Base-by-base conservation (phyloP, 2,797 vertebrate species). In the Remorina albescens region DNA sequence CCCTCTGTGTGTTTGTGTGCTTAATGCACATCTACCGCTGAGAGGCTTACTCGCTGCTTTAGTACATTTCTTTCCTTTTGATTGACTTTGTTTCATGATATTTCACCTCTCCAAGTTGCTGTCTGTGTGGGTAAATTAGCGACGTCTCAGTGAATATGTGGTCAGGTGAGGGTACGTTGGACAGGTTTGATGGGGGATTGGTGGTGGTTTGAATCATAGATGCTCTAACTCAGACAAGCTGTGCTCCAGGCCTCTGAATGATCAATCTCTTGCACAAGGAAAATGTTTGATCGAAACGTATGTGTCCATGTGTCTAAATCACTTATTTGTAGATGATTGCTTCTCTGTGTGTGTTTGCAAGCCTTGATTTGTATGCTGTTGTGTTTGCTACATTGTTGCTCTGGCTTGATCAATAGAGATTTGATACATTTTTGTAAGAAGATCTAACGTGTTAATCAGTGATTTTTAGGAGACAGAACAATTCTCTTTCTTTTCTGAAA, bases 191-290 rank as follows among this genome's bases (percentile, higher is more conserved):
- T 28, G 5, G 51, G 41, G 66, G 57, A 74, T 41, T 72, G 30
- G 55, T 74, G 64, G 78, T 80, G 83, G 77, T 90, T 88, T 91
- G 88, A 90, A 86, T 90, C 90, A 81, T 86, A 91, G 89, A 92
- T 92, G 74, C 66, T 89, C 60, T 67, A 74, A 78, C 62, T 88
- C 69, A 86, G 81, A 82, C 86, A 88, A 82, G 85, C 83, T 91
- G 84, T 80, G 78, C 77, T 85, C 55, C 63, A 63, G 79, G 72
- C 63, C 55, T 54, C 80, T 91, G 83, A 91, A 93, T 92, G 91
- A 91, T 92, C 79, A 89, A 90, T 90, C 74, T 34, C 0, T 5
- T 78, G 49, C 74, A 66, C 78, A 73, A 74, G 83, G 36, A 78
- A 86, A 89, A 82, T 79, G 32, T 66, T 59, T 85, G 75, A 70